These are phyloP conservation scores for Crocodylus rhombifer DNA, from an alignment of 2,797 vertebrate genomes.

Conservation along the genomic window DNA sequence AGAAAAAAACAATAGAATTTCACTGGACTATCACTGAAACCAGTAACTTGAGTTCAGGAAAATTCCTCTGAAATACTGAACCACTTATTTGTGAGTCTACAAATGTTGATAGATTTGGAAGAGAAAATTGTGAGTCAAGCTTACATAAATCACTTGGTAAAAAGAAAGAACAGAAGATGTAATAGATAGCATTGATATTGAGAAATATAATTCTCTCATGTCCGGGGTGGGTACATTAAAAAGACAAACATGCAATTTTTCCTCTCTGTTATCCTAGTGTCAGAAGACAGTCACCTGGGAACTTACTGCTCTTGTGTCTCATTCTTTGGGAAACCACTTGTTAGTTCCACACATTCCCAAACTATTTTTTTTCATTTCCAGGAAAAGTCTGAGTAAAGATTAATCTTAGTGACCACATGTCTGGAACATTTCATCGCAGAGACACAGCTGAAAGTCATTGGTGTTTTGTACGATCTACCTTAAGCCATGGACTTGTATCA, in stretches of 20 bases:
- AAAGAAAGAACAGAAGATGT: not conserved
- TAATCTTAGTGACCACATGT: slow-evolving; percentile 58
- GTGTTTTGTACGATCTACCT: not conserved
- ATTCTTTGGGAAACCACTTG: not conserved
- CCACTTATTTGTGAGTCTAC: not conserved
- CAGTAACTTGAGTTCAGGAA: not conserved
- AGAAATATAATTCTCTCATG: not conserved
- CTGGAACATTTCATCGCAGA: slow-evolving; percentile 70
- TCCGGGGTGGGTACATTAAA: not conserved
- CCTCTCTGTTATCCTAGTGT: accelerated
- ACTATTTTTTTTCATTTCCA: slow-evolving; percentile 44
- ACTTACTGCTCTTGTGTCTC: not conserved
- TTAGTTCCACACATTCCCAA: slow-evolving; percentile 19
- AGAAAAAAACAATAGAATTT: not conserved
- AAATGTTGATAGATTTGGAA: not conserved
- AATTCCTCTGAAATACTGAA: not conserved
- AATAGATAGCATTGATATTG: accelerated
- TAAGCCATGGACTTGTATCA: not conserved
- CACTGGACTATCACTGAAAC: not conserved
- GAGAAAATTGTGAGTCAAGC: not conserved
- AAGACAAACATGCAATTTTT: not conserved
- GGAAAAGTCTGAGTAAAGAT: slow-evolving; percentile 1
- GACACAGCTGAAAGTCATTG: slow-evolving; percentile 76
- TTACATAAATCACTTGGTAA: not conserved
- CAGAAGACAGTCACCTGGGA: not conserved